phyloP scores from a whole-genome alignment of 1,140 invertebrate species.

The Drosophila takahashii region DNA sequence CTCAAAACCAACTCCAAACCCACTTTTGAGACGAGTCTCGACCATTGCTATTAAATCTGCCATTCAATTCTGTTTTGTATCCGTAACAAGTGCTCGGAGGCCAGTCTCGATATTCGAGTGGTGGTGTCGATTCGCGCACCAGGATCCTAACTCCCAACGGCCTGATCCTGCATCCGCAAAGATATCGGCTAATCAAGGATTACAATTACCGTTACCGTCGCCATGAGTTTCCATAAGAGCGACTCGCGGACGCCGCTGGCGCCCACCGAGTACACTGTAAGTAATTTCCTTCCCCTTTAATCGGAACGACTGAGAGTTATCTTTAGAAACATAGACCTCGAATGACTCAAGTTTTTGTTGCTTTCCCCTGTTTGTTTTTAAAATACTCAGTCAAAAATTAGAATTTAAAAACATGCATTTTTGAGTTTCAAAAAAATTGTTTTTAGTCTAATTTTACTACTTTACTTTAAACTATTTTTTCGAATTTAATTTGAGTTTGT shows the following conservation, averaged over 20 bases:
- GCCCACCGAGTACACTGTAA: constrained; percentile 82
- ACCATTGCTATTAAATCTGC: constrained; percentile 72
- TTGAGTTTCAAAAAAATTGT: no score
- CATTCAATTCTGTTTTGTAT: constrained; percentile 77
- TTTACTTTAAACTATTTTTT: no score
- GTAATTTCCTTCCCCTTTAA: constrained; percentile 26
- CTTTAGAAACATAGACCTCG: no score
- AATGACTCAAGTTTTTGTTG: no score
- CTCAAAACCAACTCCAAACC: constrained; percentile 22
- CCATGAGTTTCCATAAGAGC: constrained; percentile 84
- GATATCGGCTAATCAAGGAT: constrained; percentile 37
- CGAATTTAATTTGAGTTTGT: no score
- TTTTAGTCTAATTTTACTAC: no score
- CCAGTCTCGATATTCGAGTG: constrained; percentile 46
- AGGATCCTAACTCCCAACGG: constrained; percentile 31
- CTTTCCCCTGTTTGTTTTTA: no score
- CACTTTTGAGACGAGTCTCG: constrained; percentile 39
- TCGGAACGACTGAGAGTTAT: no score
- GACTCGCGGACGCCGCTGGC: constrained; percentile 80
- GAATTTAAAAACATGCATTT: no score
- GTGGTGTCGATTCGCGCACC: constrained; percentile 42
- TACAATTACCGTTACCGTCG: constrained; percentile 37
- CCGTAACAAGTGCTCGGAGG: constrained; percentile 74
- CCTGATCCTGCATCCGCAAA: constrained; percentile 32
- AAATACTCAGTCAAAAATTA: no score